Evolutionary conservation across 2,797 vertebrate genomes (phyloP), one percentile per base, ranked within the genome.

Genomic region (Alfaro cultratus): DNA sequence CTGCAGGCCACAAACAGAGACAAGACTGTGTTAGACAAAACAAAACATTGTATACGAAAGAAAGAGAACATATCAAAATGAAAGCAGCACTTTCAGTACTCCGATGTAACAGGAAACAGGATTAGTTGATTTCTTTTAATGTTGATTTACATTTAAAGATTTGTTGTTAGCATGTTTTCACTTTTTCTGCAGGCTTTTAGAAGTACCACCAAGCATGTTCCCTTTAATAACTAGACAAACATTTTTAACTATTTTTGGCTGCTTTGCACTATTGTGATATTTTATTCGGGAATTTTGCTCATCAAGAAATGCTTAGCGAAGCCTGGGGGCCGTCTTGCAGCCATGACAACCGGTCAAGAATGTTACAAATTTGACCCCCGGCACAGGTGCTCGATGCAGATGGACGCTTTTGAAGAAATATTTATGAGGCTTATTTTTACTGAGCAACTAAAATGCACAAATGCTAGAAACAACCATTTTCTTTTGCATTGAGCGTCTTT

Each of bases 1-100:
- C 99, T 99, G 93, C 77, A 89, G 85, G 80, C 29, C 81, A 89
- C 55, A 91, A 67, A 81, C 71, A 83, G 53, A 86, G 23, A 83
- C 53, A 78, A 68, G 41, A 75, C n/a, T 39, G 3, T 34, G 15
- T 8, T 10, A 67, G 62, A 51, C 8, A 23, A 49, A 18, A 49
- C 4, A 16, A 47, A 15, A 64, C 9, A 64, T 21, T 36, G 62
- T 36, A 10, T 9, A 2, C 21, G 31, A 36, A 64, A 36, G 16
- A 64, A 64, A 64, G 62, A 64, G 62, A 64, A 18, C 36, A 36
- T 4, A 18, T 64, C 34, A 18, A 64, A 36, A 3, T 21, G 62
- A 64, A 36, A 21, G 62, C 18, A 34, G 31, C 36, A 18, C 34
- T 21, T 21, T 36, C 34, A 21, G 2, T 23, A 9, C 11, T 64